Evolutionary conservation across 2,888 invertebrate species (phyloP).

Genomic region (Mesorhabditis belari): DNA sequence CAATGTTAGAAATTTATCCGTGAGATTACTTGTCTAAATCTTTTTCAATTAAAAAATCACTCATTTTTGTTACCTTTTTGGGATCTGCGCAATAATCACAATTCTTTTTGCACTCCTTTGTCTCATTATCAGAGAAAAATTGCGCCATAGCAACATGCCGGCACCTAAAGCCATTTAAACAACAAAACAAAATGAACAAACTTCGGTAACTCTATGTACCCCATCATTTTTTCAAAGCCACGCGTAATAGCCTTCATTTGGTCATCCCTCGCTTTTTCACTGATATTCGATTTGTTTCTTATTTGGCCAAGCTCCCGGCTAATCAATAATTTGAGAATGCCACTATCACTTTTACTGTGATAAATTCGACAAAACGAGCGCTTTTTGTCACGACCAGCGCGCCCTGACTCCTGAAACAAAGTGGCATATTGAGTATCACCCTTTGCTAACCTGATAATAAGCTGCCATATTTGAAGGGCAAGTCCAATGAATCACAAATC

Average conservation of each 20-base stretch:
- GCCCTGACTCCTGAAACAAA: conserved; percentile 69
- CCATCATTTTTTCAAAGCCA: conserved; percentile 43
- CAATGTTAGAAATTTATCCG: background rate
- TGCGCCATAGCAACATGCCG: conserved; percentile 55
- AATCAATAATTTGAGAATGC: conserved; percentile 73
- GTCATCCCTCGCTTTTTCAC: conserved; percentile 23
- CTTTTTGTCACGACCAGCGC: conserved; percentile 90
- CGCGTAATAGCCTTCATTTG: conserved; percentile 31
- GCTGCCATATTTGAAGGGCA: conserved; percentile 87
- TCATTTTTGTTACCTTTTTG: conserved; percentile 1
- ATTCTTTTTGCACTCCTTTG: conserved; percentile 51
- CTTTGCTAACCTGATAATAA: conserved; percentile 71
- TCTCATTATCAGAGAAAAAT: conserved; percentile 56
- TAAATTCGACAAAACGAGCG: conserved; percentile 84
- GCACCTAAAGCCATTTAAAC: conserved; percentile 51
- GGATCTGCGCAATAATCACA: conserved; percentile 54
- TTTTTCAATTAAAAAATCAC: background rate
- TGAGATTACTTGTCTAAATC: background rate
- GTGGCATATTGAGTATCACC: conserved; percentile 26
- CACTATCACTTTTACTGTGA: conserved; percentile 74
- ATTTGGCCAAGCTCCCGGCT: conserved; percentile 63
- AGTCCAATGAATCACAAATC: conserved; percentile 94
- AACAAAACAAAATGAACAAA: conserved; percentile 5
- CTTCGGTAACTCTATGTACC: conserved; percentile 39
- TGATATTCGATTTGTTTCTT: conserved; percentile 24